Percentiles rank a stretch among this genome's conserved stretches.
Evolutionary conservation across 2,888 invertebrate species (phyloP).

Genomic region (Marronus borbonicus): DNA sequence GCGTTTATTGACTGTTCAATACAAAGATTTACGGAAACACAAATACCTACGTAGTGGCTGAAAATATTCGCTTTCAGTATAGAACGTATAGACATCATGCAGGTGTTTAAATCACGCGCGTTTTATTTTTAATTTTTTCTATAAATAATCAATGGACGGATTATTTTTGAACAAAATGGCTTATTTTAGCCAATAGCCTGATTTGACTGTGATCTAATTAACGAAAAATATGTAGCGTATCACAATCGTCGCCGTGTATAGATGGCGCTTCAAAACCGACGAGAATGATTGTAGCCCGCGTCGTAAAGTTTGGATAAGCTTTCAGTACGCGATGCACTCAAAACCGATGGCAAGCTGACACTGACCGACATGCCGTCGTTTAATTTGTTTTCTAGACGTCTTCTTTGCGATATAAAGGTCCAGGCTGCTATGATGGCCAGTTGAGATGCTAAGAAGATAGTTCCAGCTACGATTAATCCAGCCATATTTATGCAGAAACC

Average conservation of each 20-base stretch:
- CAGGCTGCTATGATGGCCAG: slow-evolving; percentile 89
- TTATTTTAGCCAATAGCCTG: slow-evolving; percentile 17
- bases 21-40: slow-evolving; percentile 16
- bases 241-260: slow-evolving; percentile 26
- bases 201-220: slow-evolving; percentile 31
- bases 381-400: slow-evolving; percentile 73
- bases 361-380: slow-evolving; percentile 77
- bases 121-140: not conserved
- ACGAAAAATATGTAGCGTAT: slow-evolving; percentile 29
- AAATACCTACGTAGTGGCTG: slow-evolving; percentile 13
- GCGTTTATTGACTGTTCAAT: slow-evolving; percentile 28
- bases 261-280: slow-evolving; percentile 65
- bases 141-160: slow-evolving; percentile 13
- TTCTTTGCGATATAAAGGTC: slow-evolving; percentile 90
- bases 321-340: slow-evolving; percentile 76
- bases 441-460: slow-evolving; percentile 89
- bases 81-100: slow-evolving; percentile 5
- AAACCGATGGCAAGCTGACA: slow-evolving; percentile 77
- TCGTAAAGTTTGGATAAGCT: slow-evolving; percentile 92
- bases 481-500: slow-evolving; percentile 83
- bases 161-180: slow-evolving; percentile 7
- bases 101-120: slow-evolving; percentile 32
- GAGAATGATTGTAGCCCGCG: slow-evolving; percentile 86
- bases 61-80: slow-evolving; percentile 28
- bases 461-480: slow-evolving; percentile 88